Conservation (phyloP, 1,140 invertebrate species). For the Aphaenogaster floridana region DNA sequence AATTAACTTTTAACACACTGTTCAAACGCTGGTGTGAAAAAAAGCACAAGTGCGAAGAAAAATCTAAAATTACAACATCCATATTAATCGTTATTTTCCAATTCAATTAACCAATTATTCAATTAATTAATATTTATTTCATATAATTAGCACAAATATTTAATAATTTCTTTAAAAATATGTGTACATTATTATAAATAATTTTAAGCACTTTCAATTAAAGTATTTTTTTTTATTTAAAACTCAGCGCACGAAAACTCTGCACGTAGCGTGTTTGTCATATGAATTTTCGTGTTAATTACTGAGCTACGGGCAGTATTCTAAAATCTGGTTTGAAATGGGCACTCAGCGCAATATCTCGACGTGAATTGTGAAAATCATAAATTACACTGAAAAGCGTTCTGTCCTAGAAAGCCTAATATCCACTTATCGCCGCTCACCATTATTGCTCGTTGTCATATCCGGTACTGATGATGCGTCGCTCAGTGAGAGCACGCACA, state of each 20-base stretch:
- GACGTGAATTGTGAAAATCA: conserved; percentile 49
- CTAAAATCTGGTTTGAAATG: conserved; percentile 32
- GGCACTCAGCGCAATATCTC: not conserved
- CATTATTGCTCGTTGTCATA: conserved; percentile 58
- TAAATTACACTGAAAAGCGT: conserved; percentile 57
- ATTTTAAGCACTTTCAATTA: not conserved
- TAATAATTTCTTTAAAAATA: too few relatives aligned
- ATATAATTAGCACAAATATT: not conserved
- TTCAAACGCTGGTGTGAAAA: not conserved
- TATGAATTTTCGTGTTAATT: conserved; percentile 32
- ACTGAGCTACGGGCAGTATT: not conserved
- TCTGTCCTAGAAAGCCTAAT: conserved; percentile 63
- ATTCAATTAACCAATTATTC: not conserved
- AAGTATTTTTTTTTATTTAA: not conserved
- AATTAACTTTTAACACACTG: not conserved
- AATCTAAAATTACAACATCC: not conserved
- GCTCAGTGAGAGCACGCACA: conserved; percentile 6
- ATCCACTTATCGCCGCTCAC: conserved; percentile 57
- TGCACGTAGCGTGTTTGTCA: not conserved
- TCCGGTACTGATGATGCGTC: conserved; percentile 31
- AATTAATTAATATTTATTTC: conserved; percentile 1
- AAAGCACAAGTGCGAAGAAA: not conserved
- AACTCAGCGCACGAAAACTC: not conserved
- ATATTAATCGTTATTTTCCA: not conserved
- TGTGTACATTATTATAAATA: too few relatives aligned